Evolutionary conservation across 2,797 vertebrate genomes (phyloP), one percentile per base, ranked within the genome.

Genomic region (Hemitrygon akajei): DNA sequence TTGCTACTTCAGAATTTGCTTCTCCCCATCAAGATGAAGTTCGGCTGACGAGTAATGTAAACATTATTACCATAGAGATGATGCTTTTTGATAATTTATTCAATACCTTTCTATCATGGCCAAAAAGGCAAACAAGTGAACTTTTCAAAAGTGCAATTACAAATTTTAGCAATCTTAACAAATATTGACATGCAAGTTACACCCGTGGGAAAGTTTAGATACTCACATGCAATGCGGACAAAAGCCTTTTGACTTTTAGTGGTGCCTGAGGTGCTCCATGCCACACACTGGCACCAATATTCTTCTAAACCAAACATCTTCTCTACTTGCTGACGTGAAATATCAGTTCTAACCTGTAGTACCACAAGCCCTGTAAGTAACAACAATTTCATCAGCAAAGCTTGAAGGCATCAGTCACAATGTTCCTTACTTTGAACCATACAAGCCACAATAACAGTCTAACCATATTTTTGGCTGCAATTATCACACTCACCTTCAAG

Each of bases 271-370:
- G 98, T 98, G 97, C 99, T 99, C 99, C 99, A 99, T 69, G 99
- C 99, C 94, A 99, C 98, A 0, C 99, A 99, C 95, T 99, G 99
- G 96, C 99, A 99, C 99, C 98, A 99, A 96, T 98, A 99, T 95
- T 99, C 98, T 94, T 99, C 98, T 93, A 99, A 96, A 79, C 99
- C 98, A 7, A 99, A 99, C 95, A 99, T 97, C 97, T 99, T 99
- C 97, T 99, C 99, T 96, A 99, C 98, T 96, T 99, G 99, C 97
- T 99, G 99, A 94, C 99, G 97, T 5, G 98, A 99, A 93, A 99
- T 98, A n/a, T 99, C 98, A 25, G 99, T 99, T 93, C 96, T 98
- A 94, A 99, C 98, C 96, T 99, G 98, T 98, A 99, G 98, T 95
- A 98, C 95, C 0, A 98, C 98, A 96, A 99, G 96, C 73, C 98